These are phyloP conservation scores for Semicossyphus pulcher DNA, from an alignment of 2,113 vertebrate species.

Conservation along the genomic window DNA sequence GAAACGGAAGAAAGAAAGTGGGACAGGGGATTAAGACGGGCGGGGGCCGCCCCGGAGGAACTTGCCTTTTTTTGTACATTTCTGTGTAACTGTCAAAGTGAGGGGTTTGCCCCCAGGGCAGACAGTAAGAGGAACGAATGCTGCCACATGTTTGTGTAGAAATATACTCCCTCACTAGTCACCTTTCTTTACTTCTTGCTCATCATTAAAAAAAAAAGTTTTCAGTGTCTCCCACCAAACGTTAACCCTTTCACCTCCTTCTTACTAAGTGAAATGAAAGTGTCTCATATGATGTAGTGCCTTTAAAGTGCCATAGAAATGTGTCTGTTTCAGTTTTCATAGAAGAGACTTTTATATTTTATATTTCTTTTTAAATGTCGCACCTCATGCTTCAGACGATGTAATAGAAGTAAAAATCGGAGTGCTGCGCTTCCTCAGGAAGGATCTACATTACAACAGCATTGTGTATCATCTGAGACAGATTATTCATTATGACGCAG, in stretches of 20 bases:
- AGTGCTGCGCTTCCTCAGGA: not conserved
- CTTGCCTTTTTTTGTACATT: not conserved
- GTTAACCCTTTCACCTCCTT: not conserved
- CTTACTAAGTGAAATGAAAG: not conserved
- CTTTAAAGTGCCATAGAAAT: not conserved
- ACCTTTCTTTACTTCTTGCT: no score
- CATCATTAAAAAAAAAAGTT: not conserved
- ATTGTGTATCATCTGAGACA: not conserved
- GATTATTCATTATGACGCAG: not conserved
- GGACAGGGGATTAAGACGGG: not conserved
- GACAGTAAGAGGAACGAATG: not conserved
- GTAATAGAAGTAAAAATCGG: not conserved
- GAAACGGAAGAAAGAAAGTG: not conserved
- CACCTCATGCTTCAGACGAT: constrained; percentile 1
- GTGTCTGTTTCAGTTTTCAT: no score
- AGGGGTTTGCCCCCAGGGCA: not conserved
- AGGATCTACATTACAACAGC: not conserved
- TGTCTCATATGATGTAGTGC: not conserved
- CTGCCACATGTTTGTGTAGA: not conserved
- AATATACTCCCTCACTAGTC: not conserved
- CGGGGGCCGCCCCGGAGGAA: not conserved
- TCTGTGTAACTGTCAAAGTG: not conserved
- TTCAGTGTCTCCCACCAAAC: no score
- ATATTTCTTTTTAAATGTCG: no score
- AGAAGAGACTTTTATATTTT: no score